Conservation (phyloP, 2,797 vertebrate genomes). For the Clarias pachynema region DNA sequence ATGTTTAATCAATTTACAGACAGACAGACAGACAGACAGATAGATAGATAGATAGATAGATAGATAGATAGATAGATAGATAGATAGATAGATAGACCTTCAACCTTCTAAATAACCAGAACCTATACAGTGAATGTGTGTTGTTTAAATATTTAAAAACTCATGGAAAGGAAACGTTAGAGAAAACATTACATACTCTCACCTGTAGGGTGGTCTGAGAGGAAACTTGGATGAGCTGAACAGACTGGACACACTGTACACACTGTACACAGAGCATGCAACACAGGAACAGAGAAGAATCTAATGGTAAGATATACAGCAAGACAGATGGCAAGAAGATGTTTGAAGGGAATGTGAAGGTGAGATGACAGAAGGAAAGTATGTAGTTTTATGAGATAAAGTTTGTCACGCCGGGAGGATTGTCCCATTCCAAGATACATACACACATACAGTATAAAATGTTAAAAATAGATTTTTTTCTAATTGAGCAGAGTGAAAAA, state of each 20-base stretch:
- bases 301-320: constrained; percentile 41
- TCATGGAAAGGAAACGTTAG: background rate
- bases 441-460: background rate
- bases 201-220: constrained; percentile 70
- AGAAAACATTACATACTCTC: constrained; percentile 58
- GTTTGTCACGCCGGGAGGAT: background rate
- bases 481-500: background rate
- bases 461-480: background rate
- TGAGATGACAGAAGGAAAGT: background rate
- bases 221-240: constrained; percentile 67
- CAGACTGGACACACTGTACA: constrained; percentile 53
- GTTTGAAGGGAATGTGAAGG: constrained; percentile 1
- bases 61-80: too few relatives aligned
- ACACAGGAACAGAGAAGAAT: constrained; percentile 50
- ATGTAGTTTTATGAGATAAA: background rate
- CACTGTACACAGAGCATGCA: constrained; percentile 43
- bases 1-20: too few relatives aligned
- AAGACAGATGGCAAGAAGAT: constrained; percentile 31
- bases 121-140: background rate
- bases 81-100: too few relatives aligned
- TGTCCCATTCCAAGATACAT: background rate
- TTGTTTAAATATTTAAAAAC: too few relatives aligned
- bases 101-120: background rate
- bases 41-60: too few relatives aligned
- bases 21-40: too few relatives aligned